Evolutionary conservation across 2,113 vertebrate genomes (phyloP).

Genomic region (Caracal caracal): DNA sequence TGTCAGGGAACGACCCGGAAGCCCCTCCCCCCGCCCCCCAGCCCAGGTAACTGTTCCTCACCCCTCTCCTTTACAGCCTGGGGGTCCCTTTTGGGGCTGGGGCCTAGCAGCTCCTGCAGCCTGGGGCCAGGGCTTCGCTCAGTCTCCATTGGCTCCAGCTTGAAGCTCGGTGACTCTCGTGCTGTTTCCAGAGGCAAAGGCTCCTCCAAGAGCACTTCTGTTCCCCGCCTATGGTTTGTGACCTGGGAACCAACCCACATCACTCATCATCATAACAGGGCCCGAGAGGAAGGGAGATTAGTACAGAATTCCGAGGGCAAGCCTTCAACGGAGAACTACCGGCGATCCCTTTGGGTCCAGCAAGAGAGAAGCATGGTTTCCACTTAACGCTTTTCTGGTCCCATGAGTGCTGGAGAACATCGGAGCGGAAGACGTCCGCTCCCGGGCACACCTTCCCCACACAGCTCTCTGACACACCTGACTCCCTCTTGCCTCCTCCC

Average conservation of each 20-base stretch:
- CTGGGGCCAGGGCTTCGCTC: constrained; percentile 78
- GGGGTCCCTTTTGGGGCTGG: constrained; percentile 78
- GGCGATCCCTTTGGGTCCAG: background rate
- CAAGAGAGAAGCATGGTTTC: background rate
- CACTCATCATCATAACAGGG: constrained; percentile 75
- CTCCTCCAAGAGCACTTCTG: constrained; percentile 79
- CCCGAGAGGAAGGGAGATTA: background rate
- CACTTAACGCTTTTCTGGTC: background rate
- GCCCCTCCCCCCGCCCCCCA: constrained; percentile 64
- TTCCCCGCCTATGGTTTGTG: constrained; percentile 80
- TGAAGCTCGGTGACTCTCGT: constrained; percentile 80
- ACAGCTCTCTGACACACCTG: background rate
- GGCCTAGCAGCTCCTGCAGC: constrained; percentile 80
- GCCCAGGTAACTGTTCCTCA: constrained; percentile 78
- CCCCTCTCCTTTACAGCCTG: constrained; percentile 82
- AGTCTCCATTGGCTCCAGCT: constrained; percentile 81
- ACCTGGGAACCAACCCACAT: constrained; percentile 82
- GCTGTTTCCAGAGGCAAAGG: constrained; percentile 78
- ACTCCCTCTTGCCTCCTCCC: background rate
- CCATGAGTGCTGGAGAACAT: background rate
- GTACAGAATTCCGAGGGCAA: constrained; percentile 45
- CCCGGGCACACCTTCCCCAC: background rate
- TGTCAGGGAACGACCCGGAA: constrained; percentile 37
- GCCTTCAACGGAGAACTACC: constrained; percentile 6
- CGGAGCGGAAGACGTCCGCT: background rate